These are phyloP conservation scores for Ranitomeya variabilis DNA, from an alignment of 2,113 vertebrate species.

Conservation along the genomic window DNA sequence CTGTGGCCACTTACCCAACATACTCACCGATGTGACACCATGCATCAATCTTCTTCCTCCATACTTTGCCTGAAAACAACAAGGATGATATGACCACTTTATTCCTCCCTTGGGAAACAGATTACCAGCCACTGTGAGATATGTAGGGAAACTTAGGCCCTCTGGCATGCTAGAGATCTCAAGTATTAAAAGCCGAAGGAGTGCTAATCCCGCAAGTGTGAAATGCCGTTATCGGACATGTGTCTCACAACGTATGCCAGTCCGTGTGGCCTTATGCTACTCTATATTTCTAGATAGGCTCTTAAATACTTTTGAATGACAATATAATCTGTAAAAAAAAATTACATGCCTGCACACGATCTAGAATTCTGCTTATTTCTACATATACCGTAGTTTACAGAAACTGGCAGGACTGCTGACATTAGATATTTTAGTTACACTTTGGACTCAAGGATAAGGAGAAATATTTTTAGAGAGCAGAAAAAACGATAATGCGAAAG, in stretches of 20 bases:
- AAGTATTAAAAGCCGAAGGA: slow-evolving; percentile 37
- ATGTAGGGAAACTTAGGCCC: slow-evolving; percentile 31
- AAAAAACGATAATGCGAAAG: not conserved
- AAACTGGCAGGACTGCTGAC: not conserved
- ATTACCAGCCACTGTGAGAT: slow-evolving; percentile 6
- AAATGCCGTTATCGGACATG: slow-evolving; percentile 21
- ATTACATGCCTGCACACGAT: not conserved
- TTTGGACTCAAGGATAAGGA: not conserved
- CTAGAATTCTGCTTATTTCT: not conserved
- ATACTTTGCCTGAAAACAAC: not conserved
- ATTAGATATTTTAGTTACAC: not conserved
- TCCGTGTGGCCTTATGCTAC: not conserved
- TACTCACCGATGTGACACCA: not conserved
- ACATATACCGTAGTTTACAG: not conserved
- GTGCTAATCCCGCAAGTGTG: slow-evolving; percentile 43
- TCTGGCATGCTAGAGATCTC: slow-evolving; percentile 42
- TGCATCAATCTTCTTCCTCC: not conserved
- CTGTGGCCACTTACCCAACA: not conserved
- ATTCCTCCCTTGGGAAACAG: slow-evolving; percentile 26
- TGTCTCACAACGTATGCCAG: not conserved
- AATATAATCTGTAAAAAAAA: not conserved
- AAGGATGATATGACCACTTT: slow-evolving; percentile 5
- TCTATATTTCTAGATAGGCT: not conserved
- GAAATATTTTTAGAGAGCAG: not conserved
- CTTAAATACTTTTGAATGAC: not conserved